These are phyloP conservation scores for Prunella strophiata DNA, from an alignment of 2,797 vertebrate species.

Conservation along the genomic window DNA sequence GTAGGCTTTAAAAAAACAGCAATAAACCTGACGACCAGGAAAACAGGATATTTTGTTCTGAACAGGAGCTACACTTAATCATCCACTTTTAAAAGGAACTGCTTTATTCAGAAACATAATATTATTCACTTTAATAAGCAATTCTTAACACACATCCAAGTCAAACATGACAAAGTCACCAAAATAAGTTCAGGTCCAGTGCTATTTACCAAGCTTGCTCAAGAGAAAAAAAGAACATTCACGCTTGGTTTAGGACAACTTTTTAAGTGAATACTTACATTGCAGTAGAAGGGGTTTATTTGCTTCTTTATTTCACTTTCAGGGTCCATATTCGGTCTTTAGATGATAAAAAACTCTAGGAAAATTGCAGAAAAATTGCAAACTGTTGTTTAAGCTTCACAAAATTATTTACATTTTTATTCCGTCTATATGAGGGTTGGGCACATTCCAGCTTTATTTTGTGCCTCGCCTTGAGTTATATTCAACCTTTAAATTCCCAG, in stretches of 20 bases:
- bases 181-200: background rate
- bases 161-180: background rate
- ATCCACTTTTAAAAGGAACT: background rate
- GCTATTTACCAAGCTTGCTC: background rate
- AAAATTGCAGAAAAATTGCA: background rate
- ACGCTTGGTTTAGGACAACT: background rate
- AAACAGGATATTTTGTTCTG: background rate
- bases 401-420: background rate
- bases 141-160: background rate
- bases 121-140: background rate
- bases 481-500: background rate
- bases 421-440: background rate
- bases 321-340: constrained; percentile 5
- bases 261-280: constrained; percentile 21
- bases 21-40: background rate
- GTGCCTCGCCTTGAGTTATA: background rate
- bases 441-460: background rate
- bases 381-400: background rate
- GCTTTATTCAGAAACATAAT: background rate
- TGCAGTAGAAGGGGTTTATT: constrained; percentile 46
- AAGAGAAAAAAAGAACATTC: background rate
- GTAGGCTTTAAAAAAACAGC: background rate
- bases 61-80: background rate
- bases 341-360: background rate
- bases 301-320: constrained; percentile 5